Percentiles rank a stretch among this genome's conserved stretches.
Evolutionary conservation across 2,888 invertebrate species (phyloP).

Genomic region (Drosophila sordidula): DNA sequence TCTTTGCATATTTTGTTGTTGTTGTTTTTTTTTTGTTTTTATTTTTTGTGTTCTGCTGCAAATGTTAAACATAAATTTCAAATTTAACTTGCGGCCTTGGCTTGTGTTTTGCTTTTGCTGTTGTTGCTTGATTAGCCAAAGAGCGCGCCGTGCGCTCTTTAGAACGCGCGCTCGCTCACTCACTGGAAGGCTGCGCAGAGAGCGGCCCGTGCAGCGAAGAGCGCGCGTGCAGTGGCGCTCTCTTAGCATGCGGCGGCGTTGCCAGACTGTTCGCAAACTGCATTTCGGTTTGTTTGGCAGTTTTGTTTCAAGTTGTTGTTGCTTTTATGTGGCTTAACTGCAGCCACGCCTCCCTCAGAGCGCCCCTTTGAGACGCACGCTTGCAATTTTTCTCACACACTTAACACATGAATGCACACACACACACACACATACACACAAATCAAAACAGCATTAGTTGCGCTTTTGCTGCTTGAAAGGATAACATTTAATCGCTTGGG

Average conservation of each 20-base stretch:
- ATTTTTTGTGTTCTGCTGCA: constrained; percentile 42
- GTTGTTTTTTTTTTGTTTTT: background rate
- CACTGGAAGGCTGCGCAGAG: constrained; percentile 61
- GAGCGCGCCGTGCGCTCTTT: constrained; percentile 21
- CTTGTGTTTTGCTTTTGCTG: constrained; percentile 31
- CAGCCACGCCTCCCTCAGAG: background rate
- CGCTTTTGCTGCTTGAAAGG: constrained; percentile 58
- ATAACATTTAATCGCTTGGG: constrained; percentile 30
- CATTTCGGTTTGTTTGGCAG: constrained; percentile 6
- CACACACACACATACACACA: constrained; percentile 14
- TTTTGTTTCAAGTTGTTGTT: constrained; percentile 1
- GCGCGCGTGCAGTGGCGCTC: constrained; percentile 10
- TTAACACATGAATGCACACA: constrained; percentile 51
- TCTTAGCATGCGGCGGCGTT: constrained; percentile 46
- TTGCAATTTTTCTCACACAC: constrained; percentile 52
- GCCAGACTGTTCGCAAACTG: constrained; percentile 28
- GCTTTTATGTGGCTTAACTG: constrained; percentile 7
- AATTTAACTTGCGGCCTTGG: constrained; percentile 48
- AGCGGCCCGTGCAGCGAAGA: constrained; percentile 37
- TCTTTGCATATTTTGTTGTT: constrained; percentile 37
- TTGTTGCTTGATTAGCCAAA: constrained; percentile 29
- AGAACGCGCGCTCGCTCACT: constrained; percentile 1
- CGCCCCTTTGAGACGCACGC: constrained; percentile 2
- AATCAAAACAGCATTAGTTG: constrained; percentile 75
- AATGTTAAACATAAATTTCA: constrained; percentile 56